Percentiles rank a stretch among this genome's conserved stretches.
Evolutionary conservation across 1,140 invertebrate genomes (phyloP).

Genomic region (Atta cephalotes): DNA sequence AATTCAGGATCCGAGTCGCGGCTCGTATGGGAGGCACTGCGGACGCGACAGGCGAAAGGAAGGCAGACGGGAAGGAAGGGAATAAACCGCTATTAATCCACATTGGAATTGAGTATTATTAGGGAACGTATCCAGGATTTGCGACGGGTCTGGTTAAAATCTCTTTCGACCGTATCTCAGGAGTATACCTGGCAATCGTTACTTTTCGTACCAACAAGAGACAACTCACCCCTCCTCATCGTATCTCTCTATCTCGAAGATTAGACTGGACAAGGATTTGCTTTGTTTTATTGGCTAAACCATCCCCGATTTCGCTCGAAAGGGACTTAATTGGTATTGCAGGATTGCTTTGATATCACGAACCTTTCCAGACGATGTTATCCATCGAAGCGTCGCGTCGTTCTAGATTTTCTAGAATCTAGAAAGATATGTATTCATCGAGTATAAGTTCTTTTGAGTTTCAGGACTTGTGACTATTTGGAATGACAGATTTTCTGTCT

Average conservation of each 20-base stretch:
- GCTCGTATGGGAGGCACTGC: conserved; percentile 62
- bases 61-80: conserved; percentile 70
- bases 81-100: conserved; percentile 86
- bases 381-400: conserved; percentile 56
- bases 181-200: conserved; percentile 80
- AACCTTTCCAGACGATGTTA: conserved; percentile 56
- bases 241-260: conserved; percentile 78
- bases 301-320: conserved; percentile 76
- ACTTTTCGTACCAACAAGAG: conserved; percentile 70
- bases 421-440: not conserved
- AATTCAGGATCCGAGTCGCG: conserved; percentile 69
- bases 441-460: not conserved
- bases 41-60: conserved; percentile 55
- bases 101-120: conserved; percentile 86
- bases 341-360: conserved; percentile 74
- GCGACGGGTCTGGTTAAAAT: conserved; percentile 83
- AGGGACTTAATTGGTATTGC: conserved; percentile 81
- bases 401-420: conserved; percentile 68
- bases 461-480: not conserved
- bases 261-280: conserved; percentile 81
- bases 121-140: conserved; percentile 84
- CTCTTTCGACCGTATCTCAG: conserved; percentile 81
- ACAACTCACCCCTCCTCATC: not conserved
- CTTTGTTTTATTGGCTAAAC: conserved; percentile 81
- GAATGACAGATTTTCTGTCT: not conserved